Base-by-base conservation (phyloP, 2,113 vertebrate species). In the Penelope pileata region DNA sequence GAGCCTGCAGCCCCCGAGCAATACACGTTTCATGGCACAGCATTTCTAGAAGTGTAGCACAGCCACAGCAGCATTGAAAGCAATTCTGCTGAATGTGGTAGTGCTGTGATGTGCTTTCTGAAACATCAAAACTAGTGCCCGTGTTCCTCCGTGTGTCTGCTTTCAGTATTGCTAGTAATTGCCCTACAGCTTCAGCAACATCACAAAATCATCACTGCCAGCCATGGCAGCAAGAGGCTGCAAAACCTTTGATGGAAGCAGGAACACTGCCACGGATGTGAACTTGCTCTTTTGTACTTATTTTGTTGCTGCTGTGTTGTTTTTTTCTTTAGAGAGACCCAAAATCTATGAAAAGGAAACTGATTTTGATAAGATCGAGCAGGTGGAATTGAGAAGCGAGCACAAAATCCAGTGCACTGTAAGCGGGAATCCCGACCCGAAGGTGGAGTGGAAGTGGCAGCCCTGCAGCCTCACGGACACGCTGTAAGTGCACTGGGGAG, bases 391-490 rank as follows among this genome's bases (percentile, higher is more conserved):
- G 36, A 97, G 98, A 82, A 96, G 96, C 81, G 94, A 96, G 58
- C 96, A 98, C 12, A 90, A 95, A 18, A 97, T 99, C 86, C 97
- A 96, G 86, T 99, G 99, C 96, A 99, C 98, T 0, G 97, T 94
- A 6, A 97, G 89, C 0, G 99, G 98, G 34, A 90, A 94, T 9
- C 99, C 99, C 2, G 60, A 94, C 34, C 98, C 99, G 0, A 92
- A 19, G 64, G 97, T 99, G 7, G 95, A 91, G 66, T 99, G 99
- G 99, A 54, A 97, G 77, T 99, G 99, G 99, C 98, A 99, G 73
- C 98, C 98, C 18, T 99, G 98, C 96, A 79, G 29, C 83, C 75
- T 38, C 59, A 53, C 68, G 26, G 96, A 70, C 54, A 85, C 48
- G 1, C 42, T 91, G 97, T 97, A 96, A 98, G 97, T 96, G 64